Evolutionary conservation across 2,113 vertebrate genomes (phyloP).

Genomic region (Hassar affinis): DNA sequence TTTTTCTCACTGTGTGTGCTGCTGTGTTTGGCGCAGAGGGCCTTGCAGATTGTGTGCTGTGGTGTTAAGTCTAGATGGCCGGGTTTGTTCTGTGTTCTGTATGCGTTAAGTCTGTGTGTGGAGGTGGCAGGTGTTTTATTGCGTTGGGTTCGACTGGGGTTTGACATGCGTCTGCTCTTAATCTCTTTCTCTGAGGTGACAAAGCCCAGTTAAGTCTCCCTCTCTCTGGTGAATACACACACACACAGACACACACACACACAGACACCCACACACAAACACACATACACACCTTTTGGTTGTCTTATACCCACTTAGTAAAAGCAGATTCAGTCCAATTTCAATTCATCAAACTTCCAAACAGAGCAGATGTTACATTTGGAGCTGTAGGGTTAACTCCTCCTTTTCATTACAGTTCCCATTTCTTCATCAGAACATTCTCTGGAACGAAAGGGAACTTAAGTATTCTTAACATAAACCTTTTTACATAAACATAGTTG

Average conservation of each 20-base stretch:
- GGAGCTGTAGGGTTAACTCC: not conserved
- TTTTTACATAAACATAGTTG: not conserved
- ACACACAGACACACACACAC: not conserved
- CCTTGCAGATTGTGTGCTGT: slow-evolving; percentile 30
- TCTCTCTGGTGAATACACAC: slow-evolving; percentile 37
- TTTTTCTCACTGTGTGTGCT: not conserved
- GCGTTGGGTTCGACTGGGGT: slow-evolving; percentile 61
- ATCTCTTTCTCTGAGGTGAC: slow-evolving; percentile 70
- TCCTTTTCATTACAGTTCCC: not conserved
- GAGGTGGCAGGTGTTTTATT: slow-evolving; percentile 73
- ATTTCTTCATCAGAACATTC: not conserved
- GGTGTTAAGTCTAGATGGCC: slow-evolving; percentile 21
- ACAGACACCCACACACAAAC: not conserved
- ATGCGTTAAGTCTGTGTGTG: slow-evolving; percentile 20
- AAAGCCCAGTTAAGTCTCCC: slow-evolving; percentile 67
- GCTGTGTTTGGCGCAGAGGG: slow-evolving; percentile 32
- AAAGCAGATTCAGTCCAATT: slow-evolving; percentile 4
- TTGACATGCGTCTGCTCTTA: slow-evolving; percentile 70
- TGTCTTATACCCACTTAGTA: not conserved
- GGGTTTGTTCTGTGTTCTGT: slow-evolving; percentile 41
- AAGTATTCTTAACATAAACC: not conserved
- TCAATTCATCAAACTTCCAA: not conserved
- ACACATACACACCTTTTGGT: not conserved
- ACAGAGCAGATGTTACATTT: not conserved
- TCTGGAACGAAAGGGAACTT: not conserved